These are phyloP conservation scores for Mormyrus hasselquistii DNA, from an alignment of 2,797 vertebrate genomes.

Conservation along the genomic window DNA sequence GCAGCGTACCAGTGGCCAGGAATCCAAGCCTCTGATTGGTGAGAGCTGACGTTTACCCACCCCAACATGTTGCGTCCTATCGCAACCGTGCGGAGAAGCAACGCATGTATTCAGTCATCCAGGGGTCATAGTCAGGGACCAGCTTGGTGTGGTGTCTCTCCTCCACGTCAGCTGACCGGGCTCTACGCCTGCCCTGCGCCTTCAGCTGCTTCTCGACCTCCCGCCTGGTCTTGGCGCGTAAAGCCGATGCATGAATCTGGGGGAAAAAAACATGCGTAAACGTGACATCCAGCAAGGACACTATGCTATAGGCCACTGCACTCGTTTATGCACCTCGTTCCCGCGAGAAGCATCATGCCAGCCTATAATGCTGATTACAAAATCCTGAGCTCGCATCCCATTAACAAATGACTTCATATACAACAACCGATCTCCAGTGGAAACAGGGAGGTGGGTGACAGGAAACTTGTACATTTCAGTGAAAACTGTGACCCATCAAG, in stretches of 20 bases:
- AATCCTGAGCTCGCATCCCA: not conserved
- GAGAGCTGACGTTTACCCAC: not conserved
- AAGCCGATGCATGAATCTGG: conserved; percentile 85
- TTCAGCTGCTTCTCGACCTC: conserved; percentile 76
- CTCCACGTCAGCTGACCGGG: conserved; percentile 66
- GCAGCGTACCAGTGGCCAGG: not conserved
- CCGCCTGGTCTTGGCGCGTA: conserved; percentile 82
- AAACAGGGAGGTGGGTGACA: not conserved
- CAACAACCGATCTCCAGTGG: not conserved
- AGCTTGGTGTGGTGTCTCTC: conserved; percentile 50
- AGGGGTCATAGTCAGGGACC: conserved; percentile 73
- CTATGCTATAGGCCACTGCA: not conserved
- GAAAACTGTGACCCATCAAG: not conserved
- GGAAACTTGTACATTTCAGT: not conserved
- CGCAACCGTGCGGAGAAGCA: conserved; percentile 81
- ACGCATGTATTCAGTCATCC: conserved; percentile 95
- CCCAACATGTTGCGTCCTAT: conserved; percentile 45
- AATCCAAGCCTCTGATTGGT: not conserved
- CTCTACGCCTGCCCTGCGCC: conserved; percentile 58
- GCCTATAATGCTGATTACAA: not conserved
- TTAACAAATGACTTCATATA: not conserved
- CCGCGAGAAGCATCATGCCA: not conserved
- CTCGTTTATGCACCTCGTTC: not conserved
- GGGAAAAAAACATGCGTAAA: conserved; percentile 18
- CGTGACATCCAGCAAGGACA: not conserved